Evolutionary conservation across 2,113 vertebrate species (phyloP), one percentile per base, ranked within the genome.

Genomic region (Anhinga rufa): DNA sequence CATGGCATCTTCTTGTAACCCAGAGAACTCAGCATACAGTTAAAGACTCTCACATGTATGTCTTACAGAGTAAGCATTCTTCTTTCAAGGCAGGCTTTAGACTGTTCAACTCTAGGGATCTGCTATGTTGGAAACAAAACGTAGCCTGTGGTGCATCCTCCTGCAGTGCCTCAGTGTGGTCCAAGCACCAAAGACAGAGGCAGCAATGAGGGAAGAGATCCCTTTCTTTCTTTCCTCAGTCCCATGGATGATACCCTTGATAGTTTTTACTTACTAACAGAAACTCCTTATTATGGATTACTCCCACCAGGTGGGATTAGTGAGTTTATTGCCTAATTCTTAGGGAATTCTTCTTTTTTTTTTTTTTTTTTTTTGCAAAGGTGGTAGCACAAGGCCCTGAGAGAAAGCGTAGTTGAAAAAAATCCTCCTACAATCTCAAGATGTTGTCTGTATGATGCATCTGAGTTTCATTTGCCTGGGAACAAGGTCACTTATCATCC

Each of bases 401-500:
- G 64, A 75, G 34, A 64, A 87, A 64, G 7, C 10, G 10, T 36
- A 58, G 21, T 22, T 42, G 21, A 69, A 88, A 81, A 88, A 77
- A 77, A 5, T 36, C n/a, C 12, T 42, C n/a, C 36, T 70, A 25
- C 31, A 82, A 12, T 46, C 36, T 77, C 36, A 66, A 91, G 62
- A 38, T 75, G 36, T 65, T 57, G 31, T 60, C 62, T 97, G 46
- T 68, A 19, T 79, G 52, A 83, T 89, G 46, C 31, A 85, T 46
- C 62, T 17, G 14, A 94, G 34, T 58, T 93, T 77, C 57, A 44
- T 95, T 93, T 96, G 78, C 77, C 75, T 95, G 64, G n/a, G 24
- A 97, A 86, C 89, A 94, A 97, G 89, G 93, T 91, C 82, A 91
- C 92, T 78, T 80, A 75, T 71, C 88, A 95, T 34, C 65, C 61